Evolutionary conservation across 2,888 invertebrate species (phyloP), one percentile per base, ranked within the genome.

Genomic region (Pseudoips prasinana): DNA sequence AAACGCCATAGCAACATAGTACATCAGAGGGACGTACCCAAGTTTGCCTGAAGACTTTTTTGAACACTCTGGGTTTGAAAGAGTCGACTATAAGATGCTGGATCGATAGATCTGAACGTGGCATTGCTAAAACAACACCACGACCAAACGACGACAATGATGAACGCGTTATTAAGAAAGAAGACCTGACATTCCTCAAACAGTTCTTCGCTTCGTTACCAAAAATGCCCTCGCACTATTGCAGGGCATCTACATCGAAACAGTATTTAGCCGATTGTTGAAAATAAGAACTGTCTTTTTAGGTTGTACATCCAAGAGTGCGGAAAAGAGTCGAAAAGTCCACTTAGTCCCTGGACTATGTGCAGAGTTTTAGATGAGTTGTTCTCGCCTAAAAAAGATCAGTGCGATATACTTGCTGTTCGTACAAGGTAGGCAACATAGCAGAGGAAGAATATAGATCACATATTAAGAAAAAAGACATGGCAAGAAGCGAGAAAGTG

Each of bases 221-320:
- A 11, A 55, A 58, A 43, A 34, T 56, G 29, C 47, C 46, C 9
- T 53, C 55, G 1, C 58, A 58, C 31, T 58, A 56, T 33, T 56
- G 57, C 36, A 34, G 46, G 29, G 28, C 33, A 25, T 29, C 36
- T 22, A 38, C 39, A 18, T 31, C 34, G 8, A 53, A 57, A 41
- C 26, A 47, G 14, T 57, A 55, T 30, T 40, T 60, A 28, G 37
- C 54, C 28, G 11, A 28, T 34, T 18, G 24, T 34, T 29, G 23
- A 29, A 19, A 9, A 10, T 40, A 33, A 33, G 14, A 28, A 17
- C 24, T 23, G 18, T 10, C 33, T 58, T 22, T 56, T 34, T 31
- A 33, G 36, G 7, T 26, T 44, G 19, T 57, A 53, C 38, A 25
- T 17, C 27, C 19, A 38, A 27, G 33, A 41, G 22, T 53, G 50